These are phyloP conservation scores for Patiria pectinifera DNA, from an alignment of 53 echinoderm and acorn worm species.

Conservation along the genomic window DNA sequence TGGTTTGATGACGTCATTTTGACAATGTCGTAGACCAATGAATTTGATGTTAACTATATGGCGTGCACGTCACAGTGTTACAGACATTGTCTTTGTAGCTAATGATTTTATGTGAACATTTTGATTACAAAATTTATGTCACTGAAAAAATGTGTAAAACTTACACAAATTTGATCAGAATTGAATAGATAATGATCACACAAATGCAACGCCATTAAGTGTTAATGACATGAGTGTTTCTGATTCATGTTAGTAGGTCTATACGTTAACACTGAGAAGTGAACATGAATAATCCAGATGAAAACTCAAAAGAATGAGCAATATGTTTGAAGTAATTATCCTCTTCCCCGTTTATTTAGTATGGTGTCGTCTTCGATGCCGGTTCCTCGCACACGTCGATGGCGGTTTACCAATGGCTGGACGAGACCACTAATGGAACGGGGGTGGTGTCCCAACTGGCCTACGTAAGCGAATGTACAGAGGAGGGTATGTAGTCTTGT, in stretches of 20 bases:
- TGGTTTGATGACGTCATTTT: no score
- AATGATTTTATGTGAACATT: background rate
- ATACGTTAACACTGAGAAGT: no score
- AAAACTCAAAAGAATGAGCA: no score
- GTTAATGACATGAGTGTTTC: no score
- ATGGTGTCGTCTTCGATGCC: conserved; percentile 69
- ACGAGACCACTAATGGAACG: conserved; percentile 59
- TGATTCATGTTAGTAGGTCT: no score
- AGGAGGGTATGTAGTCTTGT: conserved; percentile 19
- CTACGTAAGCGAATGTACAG: conserved; percentile 35
- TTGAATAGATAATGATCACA: background rate
- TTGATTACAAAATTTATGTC: background rate
- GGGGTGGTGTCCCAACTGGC: conserved; percentile 52
- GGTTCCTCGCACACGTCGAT: conserved; percentile 70
- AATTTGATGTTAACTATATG: no score
- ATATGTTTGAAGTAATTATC: background rate
- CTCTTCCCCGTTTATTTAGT: conserved; percentile 15
- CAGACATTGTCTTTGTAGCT: background rate
- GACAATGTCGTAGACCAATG: no score
- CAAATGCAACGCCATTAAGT: background rate
- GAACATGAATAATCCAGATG: no score
- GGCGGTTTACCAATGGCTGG: conserved; percentile 63
- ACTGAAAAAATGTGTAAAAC: background rate
- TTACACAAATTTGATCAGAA: background rate
- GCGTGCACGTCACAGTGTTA: background rate